A percentile compares a stretch with the other conserved stretches of the same genome.
Conservation (phyloP, 1,140 invertebrate species). For the Telenomus remus region DNA sequence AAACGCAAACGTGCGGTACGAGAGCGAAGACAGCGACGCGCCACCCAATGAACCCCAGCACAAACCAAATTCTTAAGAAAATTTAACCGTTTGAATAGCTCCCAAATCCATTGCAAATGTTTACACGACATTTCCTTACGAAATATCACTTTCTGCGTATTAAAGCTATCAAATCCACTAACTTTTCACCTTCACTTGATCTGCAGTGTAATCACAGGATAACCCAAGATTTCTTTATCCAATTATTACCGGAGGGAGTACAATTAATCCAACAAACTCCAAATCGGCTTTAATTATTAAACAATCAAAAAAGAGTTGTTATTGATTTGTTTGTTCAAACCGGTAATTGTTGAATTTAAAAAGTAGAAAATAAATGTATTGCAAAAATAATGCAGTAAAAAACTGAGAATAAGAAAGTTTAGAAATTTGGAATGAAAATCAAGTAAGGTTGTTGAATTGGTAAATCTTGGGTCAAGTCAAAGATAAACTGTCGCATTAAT, state of each 20-base stretch:
- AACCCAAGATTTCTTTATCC: slow-evolving; percentile 38
- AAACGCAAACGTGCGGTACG: slow-evolving; percentile 53
- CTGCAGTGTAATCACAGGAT: slow-evolving; percentile 33
- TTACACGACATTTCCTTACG: slow-evolving; percentile 73
- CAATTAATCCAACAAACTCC: background rate
- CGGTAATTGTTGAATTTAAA: too few relatives aligned
- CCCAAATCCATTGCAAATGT: slow-evolving; percentile 76
- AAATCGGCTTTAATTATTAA: background rate
- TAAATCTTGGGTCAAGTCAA: too few relatives aligned
- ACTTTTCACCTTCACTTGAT: slow-evolving; percentile 45
- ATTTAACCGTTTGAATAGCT: slow-evolving; percentile 77
- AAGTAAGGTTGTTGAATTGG: too few relatives aligned
- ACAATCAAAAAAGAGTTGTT: background rate
- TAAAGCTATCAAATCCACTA: slow-evolving; percentile 30
- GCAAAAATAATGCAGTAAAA: too few relatives aligned
- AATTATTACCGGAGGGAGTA: slow-evolving; percentile 1
- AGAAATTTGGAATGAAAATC: too few relatives aligned
- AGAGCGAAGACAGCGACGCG: slow-evolving; percentile 45
- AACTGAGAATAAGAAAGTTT: too few relatives aligned
- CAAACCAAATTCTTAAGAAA: slow-evolving; percentile 77
- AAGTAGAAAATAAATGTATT: too few relatives aligned
- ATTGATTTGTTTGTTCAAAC: too few relatives aligned
- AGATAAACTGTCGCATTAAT: slow-evolving; percentile 24
- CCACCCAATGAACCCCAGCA: slow-evolving; percentile 66
- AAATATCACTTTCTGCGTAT: slow-evolving; percentile 58